These are phyloP conservation scores for Meteorus sp. DNA, from an alignment of 1,140 invertebrate genomes.

Conservation along the genomic window DNA sequence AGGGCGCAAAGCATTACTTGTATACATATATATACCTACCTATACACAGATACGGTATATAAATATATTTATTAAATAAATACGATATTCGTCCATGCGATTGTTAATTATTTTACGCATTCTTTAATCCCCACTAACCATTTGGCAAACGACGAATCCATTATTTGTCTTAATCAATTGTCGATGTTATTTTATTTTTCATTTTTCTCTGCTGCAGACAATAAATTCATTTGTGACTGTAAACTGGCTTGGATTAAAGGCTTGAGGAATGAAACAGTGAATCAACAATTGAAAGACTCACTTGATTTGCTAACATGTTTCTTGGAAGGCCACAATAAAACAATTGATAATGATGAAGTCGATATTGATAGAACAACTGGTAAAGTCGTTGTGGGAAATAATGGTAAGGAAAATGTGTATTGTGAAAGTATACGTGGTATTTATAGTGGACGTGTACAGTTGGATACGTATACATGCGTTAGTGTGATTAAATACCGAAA, in stretches of 20 bases:
- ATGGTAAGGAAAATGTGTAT: slow-evolving; percentile 36
- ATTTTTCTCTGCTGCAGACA: slow-evolving; percentile 63
- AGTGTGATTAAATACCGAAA: not conserved
- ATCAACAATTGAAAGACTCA: slow-evolving; percentile 66
- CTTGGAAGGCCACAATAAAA: slow-evolving; percentile 58
- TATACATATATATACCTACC: not conserved
- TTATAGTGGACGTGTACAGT: slow-evolving; percentile 1
- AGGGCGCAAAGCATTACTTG: slow-evolving; percentile 13
- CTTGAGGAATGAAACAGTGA: slow-evolving; percentile 73
- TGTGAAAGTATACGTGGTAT: no score
- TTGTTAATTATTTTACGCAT: slow-evolving; percentile 2
- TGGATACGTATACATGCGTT: not conserved
- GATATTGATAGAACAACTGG: no score
- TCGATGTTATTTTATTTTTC: slow-evolving; percentile 7
- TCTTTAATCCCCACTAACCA: not conserved
- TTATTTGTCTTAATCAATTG: not conserved
- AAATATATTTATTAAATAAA: no score
- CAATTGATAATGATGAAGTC: slow-evolving; percentile 37
- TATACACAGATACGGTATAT: slow-evolving; percentile 3
- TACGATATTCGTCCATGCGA: slow-evolving; percentile 8
- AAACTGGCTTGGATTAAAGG: slow-evolving; percentile 75
- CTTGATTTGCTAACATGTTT: slow-evolving; percentile 71
- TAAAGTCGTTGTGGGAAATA: no score
- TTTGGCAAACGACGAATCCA: not conserved
- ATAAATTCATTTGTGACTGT: slow-evolving; percentile 78